These are phyloP conservation scores for Enteromius afrohamiltoni DNA, from an alignment of 2,797 vertebrate genomes.

Conservation along the genomic window DNA sequence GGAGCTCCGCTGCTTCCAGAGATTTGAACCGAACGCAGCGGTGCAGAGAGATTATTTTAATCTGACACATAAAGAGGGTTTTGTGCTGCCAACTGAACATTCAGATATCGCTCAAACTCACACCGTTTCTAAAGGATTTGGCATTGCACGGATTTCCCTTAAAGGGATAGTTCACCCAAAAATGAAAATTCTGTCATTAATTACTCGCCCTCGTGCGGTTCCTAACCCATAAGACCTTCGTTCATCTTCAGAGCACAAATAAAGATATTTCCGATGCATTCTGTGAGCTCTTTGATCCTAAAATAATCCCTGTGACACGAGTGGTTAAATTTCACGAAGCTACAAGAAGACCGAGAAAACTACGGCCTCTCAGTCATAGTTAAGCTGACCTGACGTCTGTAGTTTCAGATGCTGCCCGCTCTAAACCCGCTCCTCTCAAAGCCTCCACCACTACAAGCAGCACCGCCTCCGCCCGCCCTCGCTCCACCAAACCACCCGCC, in stretches of 20 bases:
- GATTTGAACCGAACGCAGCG: not conserved
- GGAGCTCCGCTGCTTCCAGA: not conserved
- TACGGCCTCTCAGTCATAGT: too few relatives aligned
- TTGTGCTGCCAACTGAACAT: not conserved
- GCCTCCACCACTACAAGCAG: constrained; percentile 55
- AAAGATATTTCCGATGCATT: not conserved
- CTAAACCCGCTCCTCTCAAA: constrained; percentile 57
- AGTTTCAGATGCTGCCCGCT: constrained; percentile 38
- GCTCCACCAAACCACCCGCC: constrained; percentile 64
- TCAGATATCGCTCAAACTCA: not conserved
- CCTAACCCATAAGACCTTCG: not conserved
- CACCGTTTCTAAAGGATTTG: not conserved
- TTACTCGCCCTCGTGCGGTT: not conserved
- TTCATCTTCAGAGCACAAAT: not conserved
- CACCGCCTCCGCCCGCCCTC: constrained; percentile 59
- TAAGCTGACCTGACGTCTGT: not conserved
- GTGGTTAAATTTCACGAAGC: too few relatives aligned
- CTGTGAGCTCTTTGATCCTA: too few relatives aligned
- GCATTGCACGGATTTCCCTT: not conserved
- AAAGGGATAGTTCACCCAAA: not conserved
- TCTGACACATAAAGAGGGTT: constrained; percentile 9
- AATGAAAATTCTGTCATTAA: not conserved
- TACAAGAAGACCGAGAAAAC: too few relatives aligned
- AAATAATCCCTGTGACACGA: too few relatives aligned
- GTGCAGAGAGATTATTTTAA: constrained; percentile 28